A percentile compares a stretch with the other conserved stretches of the same genome.
phyloP scores from a whole-genome alignment of 2,113 vertebrate species.

The Zonotrichia leucophrys region DNA sequence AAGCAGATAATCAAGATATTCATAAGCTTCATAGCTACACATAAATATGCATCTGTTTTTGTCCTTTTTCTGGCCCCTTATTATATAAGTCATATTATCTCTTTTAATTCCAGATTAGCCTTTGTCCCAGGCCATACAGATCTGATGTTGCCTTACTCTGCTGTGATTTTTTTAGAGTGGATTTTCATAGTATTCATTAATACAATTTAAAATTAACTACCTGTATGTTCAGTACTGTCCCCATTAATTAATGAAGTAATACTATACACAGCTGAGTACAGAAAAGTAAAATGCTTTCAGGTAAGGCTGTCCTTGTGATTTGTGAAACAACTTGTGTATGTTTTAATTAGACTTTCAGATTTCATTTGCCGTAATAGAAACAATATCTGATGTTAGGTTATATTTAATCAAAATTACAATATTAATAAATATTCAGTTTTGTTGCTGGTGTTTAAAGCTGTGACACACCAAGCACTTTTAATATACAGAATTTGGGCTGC shows the following conservation, averaged over 20 bases:
- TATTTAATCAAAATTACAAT: background rate
- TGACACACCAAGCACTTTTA: background rate
- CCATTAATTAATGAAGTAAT: background rate
- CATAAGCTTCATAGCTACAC: background rate
- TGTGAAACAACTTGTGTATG: background rate
- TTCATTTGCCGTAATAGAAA: background rate
- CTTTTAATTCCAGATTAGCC: conserved; percentile 10
- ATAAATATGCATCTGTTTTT: background rate
- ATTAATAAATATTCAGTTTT: background rate
- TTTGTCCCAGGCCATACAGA: background rate
- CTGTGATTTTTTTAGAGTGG: background rate
- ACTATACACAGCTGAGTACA: background rate
- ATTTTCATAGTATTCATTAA: background rate
- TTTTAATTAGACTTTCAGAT: background rate
- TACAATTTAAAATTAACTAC: background rate
- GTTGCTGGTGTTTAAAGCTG: background rate
- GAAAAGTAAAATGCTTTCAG: background rate
- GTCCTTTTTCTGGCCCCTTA: background rate
- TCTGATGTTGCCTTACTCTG: background rate
- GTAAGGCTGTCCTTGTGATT: background rate
- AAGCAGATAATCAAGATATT: background rate
- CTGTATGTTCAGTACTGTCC: background rate
- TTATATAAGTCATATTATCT: background rate
- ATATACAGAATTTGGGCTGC: background rate
- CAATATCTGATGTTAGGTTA: background rate